These are phyloP conservation scores for Abramis brama DNA, from an alignment of 2,113 vertebrate genomes.

Conservation along the genomic window DNA sequence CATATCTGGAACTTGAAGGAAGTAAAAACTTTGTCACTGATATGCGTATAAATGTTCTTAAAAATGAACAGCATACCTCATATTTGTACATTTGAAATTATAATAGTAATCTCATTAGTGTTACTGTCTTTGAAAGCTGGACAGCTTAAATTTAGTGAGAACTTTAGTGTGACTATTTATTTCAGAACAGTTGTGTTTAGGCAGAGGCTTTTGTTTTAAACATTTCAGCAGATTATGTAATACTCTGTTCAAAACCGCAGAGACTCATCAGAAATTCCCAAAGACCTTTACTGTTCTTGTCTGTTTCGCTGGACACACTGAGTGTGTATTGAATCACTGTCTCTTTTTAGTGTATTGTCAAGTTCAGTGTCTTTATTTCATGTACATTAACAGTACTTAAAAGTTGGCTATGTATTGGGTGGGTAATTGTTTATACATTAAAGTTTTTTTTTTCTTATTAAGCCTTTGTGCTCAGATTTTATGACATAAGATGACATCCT, in stretches of 20 bases:
- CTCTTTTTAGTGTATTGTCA: neutral
- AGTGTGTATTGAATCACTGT: neutral
- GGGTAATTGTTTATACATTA: neutral
- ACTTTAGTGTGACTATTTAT: neutral
- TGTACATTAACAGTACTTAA: neutral
- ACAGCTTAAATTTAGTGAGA: neutral
- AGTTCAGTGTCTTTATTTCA: neutral
- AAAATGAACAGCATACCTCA: neutral
- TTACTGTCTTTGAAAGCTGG: neutral
- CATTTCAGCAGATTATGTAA: neutral
- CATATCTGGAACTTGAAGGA: neutral
- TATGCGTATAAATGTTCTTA: neutral
- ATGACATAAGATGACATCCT: neutral
- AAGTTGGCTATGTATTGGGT: neutral
- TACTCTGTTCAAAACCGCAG: neutral
- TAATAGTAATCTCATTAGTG: neutral
- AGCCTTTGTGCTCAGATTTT: neutral
- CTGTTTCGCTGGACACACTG: neutral
- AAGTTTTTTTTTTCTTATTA: neutral
- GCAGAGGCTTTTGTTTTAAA: neutral
- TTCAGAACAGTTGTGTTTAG: neutral
- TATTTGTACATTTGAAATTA: neutral
- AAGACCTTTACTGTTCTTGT: neutral
- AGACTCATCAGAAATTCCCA: neutral
- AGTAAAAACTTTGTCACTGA: neutral